Evolutionary conservation across 2,113 vertebrate species (phyloP).

Genomic region (Heliornis fulica): DNA sequence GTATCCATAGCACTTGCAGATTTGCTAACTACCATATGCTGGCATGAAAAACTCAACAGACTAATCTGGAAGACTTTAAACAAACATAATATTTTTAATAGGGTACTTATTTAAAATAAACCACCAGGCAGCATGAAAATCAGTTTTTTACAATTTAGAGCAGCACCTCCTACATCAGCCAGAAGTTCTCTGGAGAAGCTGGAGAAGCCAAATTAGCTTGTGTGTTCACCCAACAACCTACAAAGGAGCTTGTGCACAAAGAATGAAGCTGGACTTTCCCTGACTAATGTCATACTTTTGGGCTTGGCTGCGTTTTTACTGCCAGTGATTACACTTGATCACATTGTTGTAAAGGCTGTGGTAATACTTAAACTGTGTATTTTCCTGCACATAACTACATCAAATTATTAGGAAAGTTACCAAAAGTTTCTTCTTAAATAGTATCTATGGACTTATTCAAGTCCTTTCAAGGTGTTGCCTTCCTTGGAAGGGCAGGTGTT

Average conservation of each 20-base stretch:
- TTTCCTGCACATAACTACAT: background rate
- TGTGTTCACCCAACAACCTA: background rate
- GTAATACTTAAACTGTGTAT: background rate
- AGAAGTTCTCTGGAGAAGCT: background rate
- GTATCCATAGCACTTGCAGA: background rate
- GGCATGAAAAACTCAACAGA: background rate
- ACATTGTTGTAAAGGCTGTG: background rate
- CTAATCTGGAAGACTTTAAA: background rate
- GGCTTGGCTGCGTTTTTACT: background rate
- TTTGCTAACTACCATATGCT: background rate
- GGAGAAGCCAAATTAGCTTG: background rate
- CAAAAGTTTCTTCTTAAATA: background rate
- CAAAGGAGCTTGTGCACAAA: background rate
- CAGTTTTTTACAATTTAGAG: background rate
- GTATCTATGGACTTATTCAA: background rate
- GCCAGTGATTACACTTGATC: too few relatives aligned
- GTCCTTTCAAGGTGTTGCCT: background rate
- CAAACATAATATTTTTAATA: background rate
- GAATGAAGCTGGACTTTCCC: background rate
- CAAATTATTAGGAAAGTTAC: background rate
- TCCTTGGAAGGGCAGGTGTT: background rate
- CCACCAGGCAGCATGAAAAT: background rate
- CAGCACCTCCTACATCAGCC: background rate
- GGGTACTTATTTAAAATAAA: background rate
- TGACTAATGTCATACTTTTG: background rate